phyloP scores from a whole-genome alignment of 2,888 invertebrate species.

The Cartodere bifasciata region DNA sequence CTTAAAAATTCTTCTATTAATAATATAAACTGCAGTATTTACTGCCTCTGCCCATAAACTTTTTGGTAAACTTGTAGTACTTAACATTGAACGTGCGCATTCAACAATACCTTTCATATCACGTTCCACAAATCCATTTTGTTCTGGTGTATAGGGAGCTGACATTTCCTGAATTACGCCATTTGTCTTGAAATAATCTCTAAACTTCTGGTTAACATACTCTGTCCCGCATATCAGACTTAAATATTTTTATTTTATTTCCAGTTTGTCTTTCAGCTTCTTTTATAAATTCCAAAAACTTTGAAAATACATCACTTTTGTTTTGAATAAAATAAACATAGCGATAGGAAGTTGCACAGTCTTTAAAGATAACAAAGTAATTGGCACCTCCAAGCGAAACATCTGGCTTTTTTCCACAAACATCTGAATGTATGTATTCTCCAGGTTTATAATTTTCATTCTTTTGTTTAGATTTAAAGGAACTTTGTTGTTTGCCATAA shows the following conservation, averaged over 20 bases:
- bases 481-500: too few relatives aligned
- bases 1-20: too few relatives aligned
- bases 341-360: slow-evolving; percentile 12
- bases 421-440: too few relatives aligned
- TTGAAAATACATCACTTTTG: slow-evolving; percentile 11
- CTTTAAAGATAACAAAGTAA: slow-evolving; percentile 16
- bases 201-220: slow-evolving; percentile 2
- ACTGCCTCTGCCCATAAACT: slow-evolving; percentile 1
- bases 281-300: slow-evolving; percentile 5
- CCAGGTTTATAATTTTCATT: too few relatives aligned
- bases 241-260: slow-evolving; percentile 5
- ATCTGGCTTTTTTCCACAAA: too few relatives aligned
- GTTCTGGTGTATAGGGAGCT: slow-evolving; percentile 5
- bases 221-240: slow-evolving; percentile 9
- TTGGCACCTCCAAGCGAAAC: slow-evolving; percentile 12
- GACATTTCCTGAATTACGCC: slow-evolving; percentile 5
- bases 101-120: too few relatives aligned
- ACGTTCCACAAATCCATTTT: slow-evolving; percentile 2
- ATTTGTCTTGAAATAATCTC: slow-evolving; percentile 5
- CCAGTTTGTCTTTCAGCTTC: slow-evolving; percentile 4
- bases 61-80: slow-evolving; percentile 6
- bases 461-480: too few relatives aligned
- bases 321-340: slow-evolving; percentile 14
- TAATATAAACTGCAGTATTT: slow-evolving; percentile 4
- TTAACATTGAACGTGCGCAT: too few relatives aligned